A percentile compares a stretch with the other conserved stretches of the same genome.
Evolutionary conservation across 2,888 invertebrate species (phyloP).

Genomic region (Phasia obesa): DNA sequence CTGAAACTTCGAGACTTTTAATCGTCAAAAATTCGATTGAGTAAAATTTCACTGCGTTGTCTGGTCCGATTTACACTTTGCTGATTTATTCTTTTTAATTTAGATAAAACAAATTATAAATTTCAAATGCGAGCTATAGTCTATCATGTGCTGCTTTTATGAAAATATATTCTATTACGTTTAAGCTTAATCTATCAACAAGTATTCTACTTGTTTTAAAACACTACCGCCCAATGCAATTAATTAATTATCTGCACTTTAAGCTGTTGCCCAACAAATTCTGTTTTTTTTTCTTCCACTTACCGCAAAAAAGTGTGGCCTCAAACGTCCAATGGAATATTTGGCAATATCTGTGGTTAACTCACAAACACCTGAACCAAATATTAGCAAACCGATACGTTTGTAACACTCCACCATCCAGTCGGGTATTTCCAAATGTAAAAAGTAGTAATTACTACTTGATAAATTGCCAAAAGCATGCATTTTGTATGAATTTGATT

Average conservation of each 20-base stretch:
- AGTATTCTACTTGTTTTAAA: not conserved
- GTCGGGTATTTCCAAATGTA: conserved; percentile 84
- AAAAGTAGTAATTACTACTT: conserved; percentile 84
- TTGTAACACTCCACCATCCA: conserved; percentile 90
- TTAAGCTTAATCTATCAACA: conserved; percentile 5
- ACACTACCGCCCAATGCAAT: not conserved
- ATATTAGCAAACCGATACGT: conserved; percentile 90
- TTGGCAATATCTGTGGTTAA: conserved; percentile 96
- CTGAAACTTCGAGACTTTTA: too few relatives aligned
- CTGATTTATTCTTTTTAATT: too few relatives aligned
- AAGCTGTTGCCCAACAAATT: conserved; percentile 20
- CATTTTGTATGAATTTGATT: conserved; percentile 72
- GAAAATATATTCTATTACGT: not conserved
- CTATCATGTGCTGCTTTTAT: not conserved
- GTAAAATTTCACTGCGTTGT: too few relatives aligned
- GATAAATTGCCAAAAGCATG: conserved; percentile 76
- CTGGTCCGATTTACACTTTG: too few relatives aligned
- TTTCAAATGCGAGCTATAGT: not conserved
- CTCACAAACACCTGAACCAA: conserved; percentile 93
- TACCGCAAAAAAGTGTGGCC: conserved; percentile 95
- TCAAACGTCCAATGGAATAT: conserved; percentile 94
- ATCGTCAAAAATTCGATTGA: too few relatives aligned
- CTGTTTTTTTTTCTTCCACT: conserved; percentile 77
- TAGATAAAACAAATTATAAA: not conserved
- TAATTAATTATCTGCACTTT: conserved; percentile 24